These are phyloP conservation scores for Chitala chitala DNA, from an alignment of 2,113 vertebrate species.

Conservation along the genomic window DNA sequence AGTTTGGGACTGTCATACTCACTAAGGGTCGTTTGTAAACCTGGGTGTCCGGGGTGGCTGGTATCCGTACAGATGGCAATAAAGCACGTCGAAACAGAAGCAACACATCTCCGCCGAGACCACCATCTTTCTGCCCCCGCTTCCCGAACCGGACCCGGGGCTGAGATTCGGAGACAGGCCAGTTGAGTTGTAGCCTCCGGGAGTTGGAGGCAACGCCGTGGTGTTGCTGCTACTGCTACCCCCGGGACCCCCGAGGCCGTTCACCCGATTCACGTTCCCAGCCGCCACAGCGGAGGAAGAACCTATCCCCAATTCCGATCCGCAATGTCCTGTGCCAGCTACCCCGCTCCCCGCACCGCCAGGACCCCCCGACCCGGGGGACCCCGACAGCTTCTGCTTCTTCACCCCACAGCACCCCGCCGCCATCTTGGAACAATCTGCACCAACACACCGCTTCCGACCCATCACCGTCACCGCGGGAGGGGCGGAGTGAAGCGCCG, in stretches of 20 bases:
- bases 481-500: slow-evolving; percentile 75
- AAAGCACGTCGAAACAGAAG: slow-evolving; percentile 98
- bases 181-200: slow-evolving; percentile 66
- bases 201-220: slow-evolving; percentile 64
- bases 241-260: slow-evolving; percentile 76
- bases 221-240: slow-evolving; percentile 63
- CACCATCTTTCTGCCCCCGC: slow-evolving; percentile 89
- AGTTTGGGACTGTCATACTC: slow-evolving; percentile 59
- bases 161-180: slow-evolving; percentile 71
- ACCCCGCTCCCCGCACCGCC: slow-evolving; percentile 73
- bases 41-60: slow-evolving; percentile 93
- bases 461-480: slow-evolving; percentile 88
- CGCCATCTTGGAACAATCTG: slow-evolving; percentile 98
- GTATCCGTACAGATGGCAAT: slow-evolving; percentile 96
- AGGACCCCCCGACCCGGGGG: slow-evolving; percentile 85
- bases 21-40: slow-evolving; percentile 98
- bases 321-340: slow-evolving; percentile 78
- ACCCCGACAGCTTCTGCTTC: slow-evolving; percentile 99
- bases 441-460: slow-evolving; percentile 97
- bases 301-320: slow-evolving; percentile 75
- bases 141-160: slow-evolving; percentile 68
- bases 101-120: slow-evolving; percentile 97
- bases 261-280: slow-evolving; percentile 71
- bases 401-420: slow-evolving; percentile 99
- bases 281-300: slow-evolving; percentile 75